Base-by-base conservation (phyloP, 2,113 vertebrate genomes). In the Nothocercus nigrocapillus region DNA sequence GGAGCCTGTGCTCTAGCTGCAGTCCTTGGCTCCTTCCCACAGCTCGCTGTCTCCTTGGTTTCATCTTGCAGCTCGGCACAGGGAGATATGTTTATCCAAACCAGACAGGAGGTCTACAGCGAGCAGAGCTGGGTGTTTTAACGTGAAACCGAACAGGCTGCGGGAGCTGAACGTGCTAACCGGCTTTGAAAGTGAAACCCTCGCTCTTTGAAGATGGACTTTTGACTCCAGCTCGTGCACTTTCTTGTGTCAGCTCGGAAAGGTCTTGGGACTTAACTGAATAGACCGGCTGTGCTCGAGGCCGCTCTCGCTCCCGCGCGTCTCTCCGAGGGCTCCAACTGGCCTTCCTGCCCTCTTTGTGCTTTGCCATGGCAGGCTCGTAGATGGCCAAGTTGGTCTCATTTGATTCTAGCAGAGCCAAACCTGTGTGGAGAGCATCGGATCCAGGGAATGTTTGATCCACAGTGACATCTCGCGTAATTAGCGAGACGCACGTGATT, bases 41-140 rank as follows among this genome's bases (percentile, higher is more conserved):
- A 70, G 69, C 16, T 27, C 3, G 40, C 89, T 54, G 88, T 58
- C 78, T 70, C 82, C 36, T 13, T 45, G 91, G 79, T 91, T 93
- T 95, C 89, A 51, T 85, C 85, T 74, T 82, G 82, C 94, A 96
- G 85, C 64, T 14, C n/a, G 7, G 44, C 66, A 11, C 89, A 68
- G 83, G 82, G 89, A 32, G 45, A 49, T 21, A 8, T 28, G 3
- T 73, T 88, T 88, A 40, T 75, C 85, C 2, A 0, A 15, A 15
- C 62, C 15, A 17, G 72, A 5, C 51, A 0, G 11, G 15, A 67
- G 34, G 62, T 64, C 62, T 77, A 61, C 13, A 11, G 9, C 1
- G 5, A 80, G 51, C 17, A 0, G 15, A 7, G 51, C 49, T 1
- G 6, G 34, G 63, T 42, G 0, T 8, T 28, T 85, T 45, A 5